phyloP scores from a whole-genome alignment of 2,113 vertebrate genomes.

The Apistogramma diplotaenia region DNA sequence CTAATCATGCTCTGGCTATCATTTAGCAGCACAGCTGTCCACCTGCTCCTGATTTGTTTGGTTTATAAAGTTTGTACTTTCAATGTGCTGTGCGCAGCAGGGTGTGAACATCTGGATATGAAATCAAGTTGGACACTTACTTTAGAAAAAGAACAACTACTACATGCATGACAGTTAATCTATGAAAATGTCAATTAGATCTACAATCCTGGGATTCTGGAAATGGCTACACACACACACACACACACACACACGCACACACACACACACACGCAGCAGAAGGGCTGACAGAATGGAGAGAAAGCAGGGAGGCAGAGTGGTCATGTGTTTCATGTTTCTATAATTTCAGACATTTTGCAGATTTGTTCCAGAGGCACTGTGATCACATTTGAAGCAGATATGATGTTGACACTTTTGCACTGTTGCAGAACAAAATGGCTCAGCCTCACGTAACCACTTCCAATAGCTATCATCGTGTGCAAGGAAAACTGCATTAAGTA shows the following conservation, averaged over 20 bases:
- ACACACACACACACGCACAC: background rate
- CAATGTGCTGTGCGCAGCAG: constrained; percentile 8
- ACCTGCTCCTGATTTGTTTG: background rate
- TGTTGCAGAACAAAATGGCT: background rate
- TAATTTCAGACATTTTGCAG: constrained; percentile 1
- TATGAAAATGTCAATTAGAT: constrained; percentile 8
- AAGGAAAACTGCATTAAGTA: background rate
- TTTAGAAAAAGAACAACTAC: constrained; percentile 3
- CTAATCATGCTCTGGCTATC: background rate
- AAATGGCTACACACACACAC: background rate
- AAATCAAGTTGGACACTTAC: constrained; percentile 1
- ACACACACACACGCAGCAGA: background rate
- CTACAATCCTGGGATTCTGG: constrained; percentile 6
- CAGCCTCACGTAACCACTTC: background rate
- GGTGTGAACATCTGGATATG: constrained; percentile 39
- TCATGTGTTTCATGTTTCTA: background rate
- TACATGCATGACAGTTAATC: constrained; percentile 14
- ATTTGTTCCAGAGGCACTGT: constrained; percentile 2
- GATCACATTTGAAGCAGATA: constrained; percentile 4
- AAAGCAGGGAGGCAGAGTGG: background rate
- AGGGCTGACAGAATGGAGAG: background rate
- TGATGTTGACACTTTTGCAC: background rate
- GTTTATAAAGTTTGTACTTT: background rate
- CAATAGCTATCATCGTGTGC: background rate
- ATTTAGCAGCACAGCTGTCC: background rate